Evolutionary conservation across 2,888 invertebrate species (phyloP).

Genomic region (Xestia c-nigrum): DNA sequence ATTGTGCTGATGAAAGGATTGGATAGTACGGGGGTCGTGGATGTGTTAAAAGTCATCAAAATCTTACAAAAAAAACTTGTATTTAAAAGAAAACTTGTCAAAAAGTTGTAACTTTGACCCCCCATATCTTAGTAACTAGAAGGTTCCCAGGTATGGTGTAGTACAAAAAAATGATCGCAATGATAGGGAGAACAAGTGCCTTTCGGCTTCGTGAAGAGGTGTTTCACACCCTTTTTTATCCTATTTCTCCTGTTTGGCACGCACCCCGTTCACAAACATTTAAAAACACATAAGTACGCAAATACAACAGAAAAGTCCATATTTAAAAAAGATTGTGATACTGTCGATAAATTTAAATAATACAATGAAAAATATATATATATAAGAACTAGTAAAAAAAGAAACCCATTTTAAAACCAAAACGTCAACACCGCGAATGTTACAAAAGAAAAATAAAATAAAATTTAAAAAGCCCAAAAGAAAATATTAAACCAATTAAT

Average conservation of each 20-base stretch:
- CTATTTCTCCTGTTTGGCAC: background rate
- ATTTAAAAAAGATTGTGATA: background rate
- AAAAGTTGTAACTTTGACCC: too few species aligned
- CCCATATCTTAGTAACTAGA: too few species aligned
- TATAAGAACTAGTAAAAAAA: background rate
- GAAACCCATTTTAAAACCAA: constrained; percentile 15
- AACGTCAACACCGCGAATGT: constrained; percentile 79
- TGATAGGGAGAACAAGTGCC: too few species aligned
- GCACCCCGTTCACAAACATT: background rate
- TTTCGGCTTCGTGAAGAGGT: too few species aligned
- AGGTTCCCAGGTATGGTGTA: too few species aligned
- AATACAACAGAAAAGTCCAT: accelerated
- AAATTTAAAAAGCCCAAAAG: background rate
- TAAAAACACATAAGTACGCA: background rate
- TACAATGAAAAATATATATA: background rate
- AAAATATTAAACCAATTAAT: constrained; percentile 7
- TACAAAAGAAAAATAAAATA: constrained; percentile 25
- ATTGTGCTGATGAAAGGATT: too few species aligned
- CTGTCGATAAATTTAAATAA: background rate
- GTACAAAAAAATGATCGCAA: too few species aligned
- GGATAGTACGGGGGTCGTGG: too few species aligned
- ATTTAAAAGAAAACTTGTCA: too few species aligned
- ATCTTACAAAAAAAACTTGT: too few species aligned
- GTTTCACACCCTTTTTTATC: too few species aligned
- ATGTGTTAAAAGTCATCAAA: too few species aligned